Evolutionary conservation across 2,113 vertebrate species (phyloP).

Genomic region (Verasper variegatus): DNA sequence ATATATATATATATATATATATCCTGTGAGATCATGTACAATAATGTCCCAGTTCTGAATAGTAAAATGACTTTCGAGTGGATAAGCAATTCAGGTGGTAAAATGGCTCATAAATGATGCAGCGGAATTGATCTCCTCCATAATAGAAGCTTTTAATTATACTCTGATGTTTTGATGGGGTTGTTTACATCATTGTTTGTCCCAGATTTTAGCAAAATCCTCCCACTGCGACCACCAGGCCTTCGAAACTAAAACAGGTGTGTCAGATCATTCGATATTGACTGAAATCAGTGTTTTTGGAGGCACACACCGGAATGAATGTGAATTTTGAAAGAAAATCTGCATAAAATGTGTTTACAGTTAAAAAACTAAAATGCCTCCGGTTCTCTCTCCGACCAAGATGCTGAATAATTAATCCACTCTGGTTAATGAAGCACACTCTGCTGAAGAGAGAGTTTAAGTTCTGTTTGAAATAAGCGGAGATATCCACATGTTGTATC

Average conservation of each 20-base stretch:
- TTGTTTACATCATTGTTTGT: slow-evolving; percentile 13
- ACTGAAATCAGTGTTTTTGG: slow-evolving; percentile 28
- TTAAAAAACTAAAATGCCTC: slow-evolving; percentile 31
- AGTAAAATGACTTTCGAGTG: slow-evolving; percentile 32
- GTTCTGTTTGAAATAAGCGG: slow-evolving; percentile 42
- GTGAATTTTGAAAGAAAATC: slow-evolving; percentile 15
- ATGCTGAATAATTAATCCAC: slow-evolving; percentile 67
- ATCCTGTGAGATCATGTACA: neutral
- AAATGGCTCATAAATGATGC: slow-evolving; percentile 22
- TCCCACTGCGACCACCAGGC: neutral
- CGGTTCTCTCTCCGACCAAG: slow-evolving; percentile 43
- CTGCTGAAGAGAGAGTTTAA: slow-evolving; percentile 32
- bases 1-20: too few species aligned
- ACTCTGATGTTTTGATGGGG: slow-evolving; percentile 20
- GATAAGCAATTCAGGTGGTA: slow-evolving; percentile 6
- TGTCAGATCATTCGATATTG: slow-evolving; percentile 27
- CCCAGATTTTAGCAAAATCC: neutral
- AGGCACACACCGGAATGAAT: slow-evolving; percentile 1
- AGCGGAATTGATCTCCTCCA: slow-evolving; percentile 19
- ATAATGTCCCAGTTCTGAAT: neutral
- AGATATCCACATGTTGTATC: slow-evolving; percentile 26
- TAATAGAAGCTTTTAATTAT: slow-evolving; percentile 32
- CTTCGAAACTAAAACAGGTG: neutral
- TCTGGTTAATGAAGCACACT: slow-evolving; percentile 52
- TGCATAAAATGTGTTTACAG: slow-evolving; percentile 49